These are phyloP conservation scores for Orchesella cincta DNA, from an alignment of 1,140 invertebrate genomes.

Conservation along the genomic window DNA sequence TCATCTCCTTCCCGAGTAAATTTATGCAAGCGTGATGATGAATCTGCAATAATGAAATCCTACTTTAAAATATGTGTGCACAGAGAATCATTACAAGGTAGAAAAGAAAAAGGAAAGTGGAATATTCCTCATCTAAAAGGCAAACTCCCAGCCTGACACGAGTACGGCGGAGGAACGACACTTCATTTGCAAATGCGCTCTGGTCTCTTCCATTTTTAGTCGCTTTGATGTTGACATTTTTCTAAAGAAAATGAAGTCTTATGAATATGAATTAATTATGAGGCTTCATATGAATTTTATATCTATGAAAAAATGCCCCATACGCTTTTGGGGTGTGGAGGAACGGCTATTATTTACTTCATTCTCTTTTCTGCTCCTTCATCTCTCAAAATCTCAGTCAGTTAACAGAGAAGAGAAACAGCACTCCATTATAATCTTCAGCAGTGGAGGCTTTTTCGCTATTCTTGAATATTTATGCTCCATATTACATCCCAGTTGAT, in stretches of 20 bases:
- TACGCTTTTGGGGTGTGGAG: no score
- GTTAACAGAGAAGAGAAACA: no score
- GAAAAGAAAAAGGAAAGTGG: no score
- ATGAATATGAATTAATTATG: slow-evolving; percentile 22
- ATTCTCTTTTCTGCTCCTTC: no score
- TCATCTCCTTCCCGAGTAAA: neutral
- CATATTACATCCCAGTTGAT: no score
- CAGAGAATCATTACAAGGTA: neutral
- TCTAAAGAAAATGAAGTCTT: slow-evolving; percentile 9
- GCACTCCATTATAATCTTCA: no score
- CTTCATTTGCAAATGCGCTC: slow-evolving; percentile 7
- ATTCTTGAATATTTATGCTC: no score
- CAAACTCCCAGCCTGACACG: neutral
- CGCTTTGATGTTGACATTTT: slow-evolving; percentile 15
- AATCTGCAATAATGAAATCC: slow-evolving; percentile 19
- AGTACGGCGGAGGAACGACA: neutral
- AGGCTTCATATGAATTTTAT: neutral
- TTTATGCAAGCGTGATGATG: neutral
- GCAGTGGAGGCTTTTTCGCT: no score
- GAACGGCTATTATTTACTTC: no score
- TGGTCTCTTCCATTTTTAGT: neutral
- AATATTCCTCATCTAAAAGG: neutral
- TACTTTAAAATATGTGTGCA: neutral
- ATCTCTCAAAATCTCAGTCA: no score
- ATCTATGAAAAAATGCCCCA: no score